Percentiles rank a stretch among this genome's conserved stretches.
Evolutionary conservation across 2,888 invertebrate genomes (phyloP).

Genomic region (Parnassius orleans): DNA sequence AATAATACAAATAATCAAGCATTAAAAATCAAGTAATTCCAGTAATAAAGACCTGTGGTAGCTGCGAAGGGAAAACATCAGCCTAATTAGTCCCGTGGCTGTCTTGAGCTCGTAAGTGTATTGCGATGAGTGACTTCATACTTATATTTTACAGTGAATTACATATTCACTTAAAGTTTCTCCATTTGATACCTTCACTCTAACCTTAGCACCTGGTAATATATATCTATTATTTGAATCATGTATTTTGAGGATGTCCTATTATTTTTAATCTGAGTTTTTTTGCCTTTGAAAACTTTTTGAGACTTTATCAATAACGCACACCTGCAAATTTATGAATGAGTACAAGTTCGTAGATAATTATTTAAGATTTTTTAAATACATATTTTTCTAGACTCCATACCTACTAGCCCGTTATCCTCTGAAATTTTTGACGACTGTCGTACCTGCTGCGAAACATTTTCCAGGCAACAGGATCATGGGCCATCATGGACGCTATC

Average conservation of each 20-base stretch:
- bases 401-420: constrained; percentile 52
- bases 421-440: constrained; percentile 55
- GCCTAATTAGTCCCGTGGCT: too few species aligned
- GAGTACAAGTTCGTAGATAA: background rate
- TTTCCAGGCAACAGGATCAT: constrained; percentile 83
- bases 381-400: constrained; percentile 12
- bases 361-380: constrained; percentile 4
- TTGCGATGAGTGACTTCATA: too few species aligned
- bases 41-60: too few species aligned
- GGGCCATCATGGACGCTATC: constrained; percentile 82
- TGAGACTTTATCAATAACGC: constrained; percentile 31
- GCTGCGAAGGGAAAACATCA: too few species aligned
- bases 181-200: constrained; percentile 55
- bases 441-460: constrained; percentile 84
- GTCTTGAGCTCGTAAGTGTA: too few species aligned
- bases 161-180: constrained; percentile 29
- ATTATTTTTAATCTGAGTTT: constrained; percentile 42
- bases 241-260: constrained; percentile 52
- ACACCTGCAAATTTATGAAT: constrained; percentile 40
- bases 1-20: too few species aligned
- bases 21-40: too few species aligned
- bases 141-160: background rate
- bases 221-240: constrained; percentile 45
- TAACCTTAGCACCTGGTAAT: constrained; percentile 55
- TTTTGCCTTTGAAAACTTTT: constrained; percentile 37